Conservation (phyloP, 2,113 vertebrate genomes). For the Gasterosteus nipponicus region DNA sequence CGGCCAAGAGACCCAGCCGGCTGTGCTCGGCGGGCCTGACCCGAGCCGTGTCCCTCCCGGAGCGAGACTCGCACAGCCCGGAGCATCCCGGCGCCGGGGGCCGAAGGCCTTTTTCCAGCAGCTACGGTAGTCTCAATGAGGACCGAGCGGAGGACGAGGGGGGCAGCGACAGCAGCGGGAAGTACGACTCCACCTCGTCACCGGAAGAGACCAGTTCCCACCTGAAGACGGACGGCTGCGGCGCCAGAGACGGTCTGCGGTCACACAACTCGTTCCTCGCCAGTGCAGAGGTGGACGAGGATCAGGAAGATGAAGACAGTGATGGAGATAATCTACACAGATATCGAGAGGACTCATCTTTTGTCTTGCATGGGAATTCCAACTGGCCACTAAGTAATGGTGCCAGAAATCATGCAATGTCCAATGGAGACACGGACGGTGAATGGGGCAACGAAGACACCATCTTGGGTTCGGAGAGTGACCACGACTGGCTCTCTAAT, state of each 20-base stretch:
- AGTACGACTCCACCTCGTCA: slow-evolving; percentile 67
- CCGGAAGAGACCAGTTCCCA: slow-evolving; percentile 60
- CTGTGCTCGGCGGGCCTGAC: slow-evolving; percentile 82
- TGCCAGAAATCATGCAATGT: slow-evolving; percentile 25
- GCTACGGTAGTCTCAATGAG: slow-evolving; percentile 67
- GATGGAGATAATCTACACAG: slow-evolving; percentile 78
- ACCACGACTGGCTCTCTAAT: slow-evolving; percentile 68
- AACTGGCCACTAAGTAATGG: slow-evolving; percentile 72
- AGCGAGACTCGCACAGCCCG: slow-evolving; percentile 83
- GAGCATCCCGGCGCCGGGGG: slow-evolving; percentile 83
- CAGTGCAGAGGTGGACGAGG: slow-evolving; percentile 80
- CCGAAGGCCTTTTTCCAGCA: slow-evolving; percentile 80
- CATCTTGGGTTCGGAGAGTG: slow-evolving; percentile 74
- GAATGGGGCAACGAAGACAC: slow-evolving; percentile 72
- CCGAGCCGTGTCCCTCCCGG: slow-evolving; percentile 83
- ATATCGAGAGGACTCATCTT: slow-evolving; percentile 84
- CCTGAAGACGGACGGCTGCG: slow-evolving; percentile 71
- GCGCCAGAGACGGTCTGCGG: slow-evolving; percentile 54
- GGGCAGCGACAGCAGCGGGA: slow-evolving; percentile 71
- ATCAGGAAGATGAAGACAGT: slow-evolving; percentile 79
- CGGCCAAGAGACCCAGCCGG: slow-evolving; percentile 82
- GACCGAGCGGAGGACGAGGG: slow-evolving; percentile 69
- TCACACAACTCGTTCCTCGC: slow-evolving; percentile 89
- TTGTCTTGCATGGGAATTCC: slow-evolving; percentile 86
- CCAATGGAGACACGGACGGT: slow-evolving; percentile 27